Evolutionary conservation across 2,113 vertebrate genomes (phyloP), one percentile per base, ranked within the genome.

Genomic region (Ptyas mucosa): DNA sequence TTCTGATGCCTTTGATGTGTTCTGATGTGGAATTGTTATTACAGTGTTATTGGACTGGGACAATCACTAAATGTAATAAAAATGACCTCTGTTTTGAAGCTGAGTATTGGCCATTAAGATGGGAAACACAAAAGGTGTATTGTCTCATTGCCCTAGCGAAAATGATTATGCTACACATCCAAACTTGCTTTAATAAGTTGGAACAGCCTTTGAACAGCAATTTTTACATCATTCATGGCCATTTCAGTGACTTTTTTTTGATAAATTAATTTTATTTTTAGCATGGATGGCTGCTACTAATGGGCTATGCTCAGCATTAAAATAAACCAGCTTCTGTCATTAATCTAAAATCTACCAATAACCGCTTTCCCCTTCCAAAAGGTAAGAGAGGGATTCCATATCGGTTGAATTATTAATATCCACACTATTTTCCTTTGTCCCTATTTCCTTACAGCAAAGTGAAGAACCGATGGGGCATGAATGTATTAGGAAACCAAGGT

Each of bases 41-140:
- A 85, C 10, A 14, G 43, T 0, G 0, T 85, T 61, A 3, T 0
- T 89, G 64, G 89, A 58, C 89, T 86, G 90, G 87, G 57, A 89
- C 23, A 43, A 55, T 92, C 93, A 34, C 81, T 95, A 87, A 39
- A 46, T 90, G 61, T 87, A 93, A 93, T 75, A 92, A 64, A 91
- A 0, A 0, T 94, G 94, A 93, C 58, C 91, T 94, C 64, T 94
- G 58, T 92, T 95, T 92, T 93, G 86, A 87, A 92, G 75, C 51
- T 81, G 88, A 20, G 14, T 61, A 57, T 11, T 3, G 92, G 54
- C 54, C 55, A 0, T 91, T 91, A 24, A 14, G 11, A 89, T 18
- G 7, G 14, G 55, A 89, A 53, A 88, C 3, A 3, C 1, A 0
- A 55, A 55, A 43, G 61, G 15, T 20, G 3, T 55, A 90, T 1